These are phyloP conservation scores for Microplitis demolitor DNA, from an alignment of 1,140 invertebrate genomes.

Conservation along the genomic window DNA sequence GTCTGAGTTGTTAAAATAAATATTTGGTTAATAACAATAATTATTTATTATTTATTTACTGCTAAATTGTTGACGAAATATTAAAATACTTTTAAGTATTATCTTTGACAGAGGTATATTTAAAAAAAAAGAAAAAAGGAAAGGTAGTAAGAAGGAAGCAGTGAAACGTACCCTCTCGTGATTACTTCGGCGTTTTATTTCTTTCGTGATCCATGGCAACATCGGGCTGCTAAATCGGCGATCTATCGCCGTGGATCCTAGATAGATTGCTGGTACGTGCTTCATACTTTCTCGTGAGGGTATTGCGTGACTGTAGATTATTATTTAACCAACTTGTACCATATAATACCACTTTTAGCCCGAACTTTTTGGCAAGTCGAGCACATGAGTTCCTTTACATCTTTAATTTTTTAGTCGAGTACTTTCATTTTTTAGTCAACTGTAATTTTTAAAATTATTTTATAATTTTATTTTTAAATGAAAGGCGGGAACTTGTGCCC, in stretches of 20 bases:
- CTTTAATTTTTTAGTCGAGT: no score
- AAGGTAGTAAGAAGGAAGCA: conserved; percentile 4
- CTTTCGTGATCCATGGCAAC: conserved; percentile 75
- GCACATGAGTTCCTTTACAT: no score
- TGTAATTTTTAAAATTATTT: no score
- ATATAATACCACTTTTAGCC: background rate
- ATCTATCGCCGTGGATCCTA: conserved; percentile 76
- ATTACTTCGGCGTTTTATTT: conserved; percentile 65
- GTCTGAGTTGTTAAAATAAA: no score
- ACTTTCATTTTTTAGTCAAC: no score
- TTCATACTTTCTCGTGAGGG: conserved; percentile 61
- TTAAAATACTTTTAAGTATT: background rate
- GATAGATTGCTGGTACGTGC: conserved; percentile 70
- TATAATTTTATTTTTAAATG: no score
- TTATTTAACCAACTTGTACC: no score
- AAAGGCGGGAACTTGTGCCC: no score
- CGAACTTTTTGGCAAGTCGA: background rate
- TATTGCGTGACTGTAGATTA: background rate
- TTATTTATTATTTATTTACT: background rate
- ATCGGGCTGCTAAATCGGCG: conserved; percentile 75
- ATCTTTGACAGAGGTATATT: background rate
- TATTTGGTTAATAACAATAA: no score
- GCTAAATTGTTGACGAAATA: background rate
- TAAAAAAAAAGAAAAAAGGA: background rate
- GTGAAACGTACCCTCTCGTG: conserved; percentile 59